Percentiles rank a stretch among this genome's conserved stretches.
phyloP scores from a whole-genome alignment of 2,113 vertebrate species.

The Saccopteryx bilineata region DNA sequence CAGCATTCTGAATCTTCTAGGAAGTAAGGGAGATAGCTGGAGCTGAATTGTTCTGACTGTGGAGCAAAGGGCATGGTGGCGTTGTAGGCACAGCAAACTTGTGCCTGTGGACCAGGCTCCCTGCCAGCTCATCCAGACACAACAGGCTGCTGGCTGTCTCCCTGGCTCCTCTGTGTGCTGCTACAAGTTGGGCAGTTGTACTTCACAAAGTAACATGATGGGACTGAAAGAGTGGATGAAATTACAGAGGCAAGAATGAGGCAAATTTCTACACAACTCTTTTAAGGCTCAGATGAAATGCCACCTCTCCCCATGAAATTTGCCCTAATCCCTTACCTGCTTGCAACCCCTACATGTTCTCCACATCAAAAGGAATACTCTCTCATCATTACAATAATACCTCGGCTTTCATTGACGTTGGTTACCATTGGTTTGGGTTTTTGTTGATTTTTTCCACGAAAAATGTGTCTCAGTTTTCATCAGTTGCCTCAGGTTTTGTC shows the following conservation, averaged over 20 bases:
- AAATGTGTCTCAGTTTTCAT: too few relatives aligned
- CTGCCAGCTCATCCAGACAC: slow-evolving; percentile 53
- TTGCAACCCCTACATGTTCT: not conserved
- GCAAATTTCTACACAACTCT: not conserved
- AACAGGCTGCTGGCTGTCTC: slow-evolving; percentile 15
- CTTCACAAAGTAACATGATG: not conserved
- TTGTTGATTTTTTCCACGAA: too few relatives aligned
- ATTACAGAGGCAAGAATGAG: not conserved
- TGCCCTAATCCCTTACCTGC: not conserved
- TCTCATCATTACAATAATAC: not conserved
- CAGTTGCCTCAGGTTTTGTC: too few relatives aligned
- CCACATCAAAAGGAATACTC: not conserved
- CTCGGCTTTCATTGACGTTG: too few relatives aligned
- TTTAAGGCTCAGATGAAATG: not conserved
- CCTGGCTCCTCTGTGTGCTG: not conserved
- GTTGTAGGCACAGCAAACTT: not conserved
- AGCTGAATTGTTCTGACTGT: slow-evolving; percentile 39
- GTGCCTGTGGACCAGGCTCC: not conserved
- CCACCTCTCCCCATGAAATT: not conserved
- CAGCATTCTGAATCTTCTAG: slow-evolving; percentile 45
- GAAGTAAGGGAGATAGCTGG: slow-evolving; percentile 35
- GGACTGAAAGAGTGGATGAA: not conserved
- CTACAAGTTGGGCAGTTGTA: not conserved
- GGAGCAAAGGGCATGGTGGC: not conserved
- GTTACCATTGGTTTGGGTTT: too few relatives aligned